Base-by-base conservation (phyloP, 1,140 invertebrate genomes). In the Odontomachus brunneus region DNA sequence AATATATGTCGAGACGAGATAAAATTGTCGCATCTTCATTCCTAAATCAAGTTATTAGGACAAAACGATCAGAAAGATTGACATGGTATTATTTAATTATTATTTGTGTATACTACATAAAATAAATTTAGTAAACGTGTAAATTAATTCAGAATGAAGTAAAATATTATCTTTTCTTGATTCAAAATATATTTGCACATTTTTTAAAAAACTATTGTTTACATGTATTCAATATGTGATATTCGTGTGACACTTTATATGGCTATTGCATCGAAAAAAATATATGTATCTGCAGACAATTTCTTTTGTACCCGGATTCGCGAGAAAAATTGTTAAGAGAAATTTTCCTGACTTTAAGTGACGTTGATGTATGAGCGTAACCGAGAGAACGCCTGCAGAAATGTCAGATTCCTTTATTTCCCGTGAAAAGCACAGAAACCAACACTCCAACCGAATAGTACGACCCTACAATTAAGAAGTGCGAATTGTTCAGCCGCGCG, bases 291-390 rank as follows among this genome's bases (percentile, higher is more conserved):
- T 85, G 59, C 44, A 66, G 67, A 80, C 55, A 81, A 81, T 66
- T 55, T 73, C 71, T 57, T 81, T 60, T 26, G 26, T 26, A 49
- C 17, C 29, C 17, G 48, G 29, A 0, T 17, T 62, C n/a, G 38
- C 49, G 71, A 80, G 83, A 88, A 62, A 88, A 83, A 88, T 88
- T 85, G 74, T 82, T 74, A 62, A 78, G 49, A 55, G 60, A 69
- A 89, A 89, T 89, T 84, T 82, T 74, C 66, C 57, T 84, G 82
- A 84, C 69, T 72, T 62, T 84, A 89, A 86, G 82, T 84, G 84
- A 88, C 78, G n/a, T 86, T 86, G 87, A 88, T 84, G 62, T 84
- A 88, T 82, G 88, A 84, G 51, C 49, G 33, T 38, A 59, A 78
- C 12, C 29, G 29, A 55, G 24, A 60, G 55, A 87, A 78, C 72